Evolutionary conservation across 2,888 invertebrate genomes (phyloP), one percentile per base, ranked within the genome.

Genomic region (Eilema sororculum): DNA sequence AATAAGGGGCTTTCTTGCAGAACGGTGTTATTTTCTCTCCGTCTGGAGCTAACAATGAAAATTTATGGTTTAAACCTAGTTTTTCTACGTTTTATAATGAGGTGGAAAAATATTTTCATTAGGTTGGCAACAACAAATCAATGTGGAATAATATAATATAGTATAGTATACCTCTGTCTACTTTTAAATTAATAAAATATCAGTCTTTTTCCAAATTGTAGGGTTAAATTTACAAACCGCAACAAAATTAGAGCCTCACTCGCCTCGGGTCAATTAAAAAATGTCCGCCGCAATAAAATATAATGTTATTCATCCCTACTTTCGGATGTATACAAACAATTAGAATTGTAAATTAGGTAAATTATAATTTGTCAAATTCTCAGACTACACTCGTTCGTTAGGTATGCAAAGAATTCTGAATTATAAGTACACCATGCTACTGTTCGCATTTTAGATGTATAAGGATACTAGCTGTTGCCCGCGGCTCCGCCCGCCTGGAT

Each of bases 311-410:
- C 81, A 81, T 80, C 77, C 83, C 85, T 84, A 84, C 84, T 87
- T 79, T 78, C 78, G 82, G 78, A 84, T 79, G 83, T 86, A 86
- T 89, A 89, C 87, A 91, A 89, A 89, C 87, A 87, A 90, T 92
- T 91, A 89, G 90, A 91, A 91, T 91, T 91, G 89, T 89, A 91
- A 89, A 93, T 90, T 84, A 87, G 84, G 77, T 82, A 87, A 88
- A 89, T 89, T 80, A 84, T 87, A 87, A 89, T 87, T 88, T 84
- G 82, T 78, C 82, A 81, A 86, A 85, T 82, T 81, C 77, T 77
- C 78, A 67, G 73, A 76, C 74, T 73, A 69, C 75, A 76, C 69
- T 73, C 76, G 74, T 80, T 79, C 71, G 75, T 78, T 80, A 75
- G 67, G 57, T 68, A 63, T 25, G 24, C 58, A 24, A 58, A 25